Evolutionary conservation across 2,113 vertebrate genomes (phyloP).

Genomic region (Stegostoma tigrinum): DNA sequence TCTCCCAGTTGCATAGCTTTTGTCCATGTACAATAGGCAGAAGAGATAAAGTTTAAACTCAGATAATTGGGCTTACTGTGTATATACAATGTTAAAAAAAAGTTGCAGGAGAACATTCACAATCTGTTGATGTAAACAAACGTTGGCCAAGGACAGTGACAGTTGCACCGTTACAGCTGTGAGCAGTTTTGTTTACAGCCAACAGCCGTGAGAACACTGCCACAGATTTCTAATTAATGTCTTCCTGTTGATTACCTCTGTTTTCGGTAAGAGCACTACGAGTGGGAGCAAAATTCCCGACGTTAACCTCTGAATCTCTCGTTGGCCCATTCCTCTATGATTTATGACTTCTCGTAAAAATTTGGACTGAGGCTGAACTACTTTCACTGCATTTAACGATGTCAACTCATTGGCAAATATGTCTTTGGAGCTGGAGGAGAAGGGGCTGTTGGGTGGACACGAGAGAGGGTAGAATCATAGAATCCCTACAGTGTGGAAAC

Average conservation of each 20-base stretch:
- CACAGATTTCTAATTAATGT: neutral
- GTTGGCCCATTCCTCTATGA: neutral
- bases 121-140: neutral
- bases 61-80: neutral
- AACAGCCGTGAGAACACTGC: neutral
- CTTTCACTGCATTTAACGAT: neutral
- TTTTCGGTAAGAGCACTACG: neutral
- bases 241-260: neutral
- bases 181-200: neutral
- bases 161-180: neutral
- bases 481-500: too few relatives aligned
- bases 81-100: neutral
- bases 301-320: neutral
- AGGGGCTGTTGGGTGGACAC: neutral
- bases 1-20: neutral
- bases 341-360: neutral
- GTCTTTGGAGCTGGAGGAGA: neutral
- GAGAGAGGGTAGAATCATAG: neutral
- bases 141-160: neutral
- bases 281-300: neutral
- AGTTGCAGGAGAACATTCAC: neutral
- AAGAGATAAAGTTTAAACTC: neutral
- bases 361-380: neutral
- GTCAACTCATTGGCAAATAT: neutral
- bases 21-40: neutral